Conservation (phyloP, 2,888 invertebrate genomes). For the Mechanitis messenoides region DNA sequence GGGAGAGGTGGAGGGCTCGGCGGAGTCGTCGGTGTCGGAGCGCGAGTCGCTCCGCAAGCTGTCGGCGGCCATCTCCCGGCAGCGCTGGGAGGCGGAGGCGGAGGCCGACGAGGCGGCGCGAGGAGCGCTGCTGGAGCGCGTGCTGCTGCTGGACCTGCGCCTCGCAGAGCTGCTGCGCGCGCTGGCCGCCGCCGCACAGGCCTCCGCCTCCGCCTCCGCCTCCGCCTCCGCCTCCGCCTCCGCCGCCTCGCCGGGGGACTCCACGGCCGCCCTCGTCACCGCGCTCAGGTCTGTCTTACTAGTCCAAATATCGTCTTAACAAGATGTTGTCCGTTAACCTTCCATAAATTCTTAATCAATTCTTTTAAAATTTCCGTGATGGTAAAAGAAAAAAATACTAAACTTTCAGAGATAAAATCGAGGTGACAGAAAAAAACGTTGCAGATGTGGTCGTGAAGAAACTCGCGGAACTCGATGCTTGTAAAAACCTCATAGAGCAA, state of each 20-base stretch:
- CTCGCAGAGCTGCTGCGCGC: conserved; percentile 84
- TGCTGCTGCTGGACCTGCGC: conserved; percentile 77
- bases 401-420: conserved; percentile 61
- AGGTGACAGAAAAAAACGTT: conserved; percentile 64
- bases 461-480: conserved; percentile 64
- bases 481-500: conserved; percentile 64
- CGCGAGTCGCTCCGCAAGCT: conserved; percentile 86
- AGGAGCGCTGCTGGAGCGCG: conserved; percentile 49
- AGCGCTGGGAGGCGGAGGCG: conserved; percentile 79
- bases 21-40: conserved; percentile 60
- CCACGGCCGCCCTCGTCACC: conserved; percentile 29
- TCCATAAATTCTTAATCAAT: background rate
- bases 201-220: conserved; percentile 72
- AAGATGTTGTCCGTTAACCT: background rate
- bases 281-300: conserved; percentile 26
- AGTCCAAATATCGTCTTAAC: background rate
- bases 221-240: conserved; percentile 48
- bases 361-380: background rate
- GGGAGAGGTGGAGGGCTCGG: conserved; percentile 34
- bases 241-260: conserved; percentile 23
- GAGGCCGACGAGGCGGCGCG: conserved; percentile 70
- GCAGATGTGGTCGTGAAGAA: conserved; percentile 69
- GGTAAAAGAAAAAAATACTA: background rate
- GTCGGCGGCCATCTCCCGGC: conserved; percentile 85
- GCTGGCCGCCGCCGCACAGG: conserved; percentile 82